Evolutionary conservation across 64 coral and sea anemone genomes (phyloP), one percentile per base, ranked within the genome.

Genomic region (Porites australiensis): DNA sequence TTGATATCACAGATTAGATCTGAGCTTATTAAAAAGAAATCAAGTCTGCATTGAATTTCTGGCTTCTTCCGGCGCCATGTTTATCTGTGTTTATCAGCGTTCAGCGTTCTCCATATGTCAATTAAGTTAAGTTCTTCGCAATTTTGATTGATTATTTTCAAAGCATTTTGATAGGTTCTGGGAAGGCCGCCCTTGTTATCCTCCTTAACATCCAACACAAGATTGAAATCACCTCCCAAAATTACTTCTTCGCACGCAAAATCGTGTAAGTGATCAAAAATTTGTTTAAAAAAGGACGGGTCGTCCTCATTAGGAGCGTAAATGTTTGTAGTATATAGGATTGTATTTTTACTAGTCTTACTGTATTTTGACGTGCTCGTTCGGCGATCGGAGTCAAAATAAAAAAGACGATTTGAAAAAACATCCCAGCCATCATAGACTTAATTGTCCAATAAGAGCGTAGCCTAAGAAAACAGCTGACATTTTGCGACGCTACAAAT

Each of bases 161-260:
- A 4, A 1, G 88, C 64, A 51, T 89, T 47, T 63, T n/a, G 55
- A 23, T 89, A 47, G 8, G 55, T 77, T 65, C 9, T 75, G 13
- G 71, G 6, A n/a, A 77, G 44, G 8, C 58, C 72, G 5, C 87
- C 87, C 10, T 77, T 89, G 14, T 89, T 89, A 77, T 89, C 72
- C 50, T 13, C 19, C 1, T 77, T 44, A 2, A 64, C 37, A 74
- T 89, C 43, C 19, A 89, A 49, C 12, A 89, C 73, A 4, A 89
- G 71, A 16, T 89, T 89, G 72, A 89, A 89, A 27, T 89, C 73
- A 2, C 87, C 74, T 12, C 87, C 87, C 0, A 89, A 75, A 53
- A 77, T 49, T 63, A 89, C 27, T 3, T 89, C 87, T 4, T 77
- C 87, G 47, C 87, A 89, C 18, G 49, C 3, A 65, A 89, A 89